A percentile compares a stretch with the other conserved stretches of the same genome.
These are phyloP conservation scores for Sitodiplosis mosellana DNA, from an alignment of 1,140 invertebrate species.

Conservation along the genomic window DNA sequence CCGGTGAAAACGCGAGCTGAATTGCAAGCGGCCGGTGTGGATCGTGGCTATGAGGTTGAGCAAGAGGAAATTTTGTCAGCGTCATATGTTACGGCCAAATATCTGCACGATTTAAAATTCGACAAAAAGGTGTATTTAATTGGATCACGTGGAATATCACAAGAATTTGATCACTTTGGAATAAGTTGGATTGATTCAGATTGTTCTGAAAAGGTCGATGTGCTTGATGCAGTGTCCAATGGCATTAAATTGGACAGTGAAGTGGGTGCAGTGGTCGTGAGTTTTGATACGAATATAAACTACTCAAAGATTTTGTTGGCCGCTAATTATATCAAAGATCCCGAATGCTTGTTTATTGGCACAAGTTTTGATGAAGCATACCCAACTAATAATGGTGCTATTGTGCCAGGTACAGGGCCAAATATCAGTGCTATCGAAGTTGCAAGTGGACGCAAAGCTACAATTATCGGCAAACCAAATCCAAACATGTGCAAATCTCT, in stretches of 20 bases:
- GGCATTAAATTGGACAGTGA: conserved; percentile 43
- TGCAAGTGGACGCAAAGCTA: conserved; percentile 56
- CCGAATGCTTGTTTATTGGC: conserved; percentile 65
- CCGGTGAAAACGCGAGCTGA: conserved; percentile 70
- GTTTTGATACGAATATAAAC: conserved; percentile 82
- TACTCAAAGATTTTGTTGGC: conserved; percentile 85
- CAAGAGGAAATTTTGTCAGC: conserved; percentile 70
- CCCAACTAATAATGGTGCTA: conserved; percentile 30
- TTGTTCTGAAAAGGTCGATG: conserved; percentile 12
- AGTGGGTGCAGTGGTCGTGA: conserved; percentile 85
- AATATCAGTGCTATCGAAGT: conserved; percentile 69
- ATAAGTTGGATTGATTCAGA: conserved; percentile 58
- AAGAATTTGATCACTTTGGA: conserved; percentile 61
- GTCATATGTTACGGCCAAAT: conserved; percentile 61
- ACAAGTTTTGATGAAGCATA: conserved; percentile 86
- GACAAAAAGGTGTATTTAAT: conserved; percentile 75
- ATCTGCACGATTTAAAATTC: conserved; percentile 54
- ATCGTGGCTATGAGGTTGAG: conserved; percentile 51
- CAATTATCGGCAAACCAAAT: conserved; percentile 68
- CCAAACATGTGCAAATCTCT: conserved; percentile 20
- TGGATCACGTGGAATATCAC: conserved; percentile 57
- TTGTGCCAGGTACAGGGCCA: conserved; percentile 45
- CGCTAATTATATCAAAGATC: conserved; percentile 59
- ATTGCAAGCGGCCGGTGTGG: conserved; percentile 54
- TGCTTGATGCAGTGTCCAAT: conserved; percentile 22